phyloP scores from a whole-genome alignment of 2,888 invertebrate species.

The Norana najaformis region DNA sequence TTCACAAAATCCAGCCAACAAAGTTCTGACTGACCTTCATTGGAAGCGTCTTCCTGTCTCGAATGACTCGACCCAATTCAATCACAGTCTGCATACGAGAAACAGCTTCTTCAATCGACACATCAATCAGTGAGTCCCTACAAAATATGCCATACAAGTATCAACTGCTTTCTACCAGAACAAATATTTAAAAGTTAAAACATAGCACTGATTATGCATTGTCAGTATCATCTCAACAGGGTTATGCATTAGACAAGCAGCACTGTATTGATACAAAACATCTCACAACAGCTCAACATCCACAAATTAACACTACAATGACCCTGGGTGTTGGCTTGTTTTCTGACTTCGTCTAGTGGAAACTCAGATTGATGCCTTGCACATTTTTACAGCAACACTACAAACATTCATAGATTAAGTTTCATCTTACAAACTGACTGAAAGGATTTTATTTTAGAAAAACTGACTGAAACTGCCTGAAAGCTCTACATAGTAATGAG shows the following conservation, averaged over 20 bases:
- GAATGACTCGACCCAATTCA: constrained; percentile 86
- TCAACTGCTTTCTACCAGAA: neutral
- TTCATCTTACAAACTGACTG: neutral
- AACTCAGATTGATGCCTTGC: neutral
- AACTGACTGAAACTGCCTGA: neutral
- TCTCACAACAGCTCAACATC: neutral
- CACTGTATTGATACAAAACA: neutral
- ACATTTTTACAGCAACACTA: neutral
- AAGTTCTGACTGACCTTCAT: constrained; percentile 71
- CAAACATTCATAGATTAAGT: neutral
- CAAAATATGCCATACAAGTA: constrained; percentile 22
- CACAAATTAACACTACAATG: neutral
- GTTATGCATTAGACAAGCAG: neutral
- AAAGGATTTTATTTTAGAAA: neutral
- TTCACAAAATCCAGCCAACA: no score
- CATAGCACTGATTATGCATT: neutral
- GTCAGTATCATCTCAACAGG: neutral
- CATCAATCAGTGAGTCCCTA: constrained; percentile 73
- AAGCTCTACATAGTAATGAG: neutral
- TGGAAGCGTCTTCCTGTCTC: constrained; percentile 90
- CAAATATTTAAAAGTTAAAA: neutral
- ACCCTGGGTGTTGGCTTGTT: neutral
- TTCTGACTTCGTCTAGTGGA: neutral
- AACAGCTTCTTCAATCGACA: constrained; percentile 85
- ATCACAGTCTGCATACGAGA: constrained; percentile 91